A percentile compares a stretch with the other conserved stretches of the same genome.
These are phyloP conservation scores for Meriones unguiculatus DNA, from an alignment of 2,113 vertebrate species.

Conservation along the genomic window DNA sequence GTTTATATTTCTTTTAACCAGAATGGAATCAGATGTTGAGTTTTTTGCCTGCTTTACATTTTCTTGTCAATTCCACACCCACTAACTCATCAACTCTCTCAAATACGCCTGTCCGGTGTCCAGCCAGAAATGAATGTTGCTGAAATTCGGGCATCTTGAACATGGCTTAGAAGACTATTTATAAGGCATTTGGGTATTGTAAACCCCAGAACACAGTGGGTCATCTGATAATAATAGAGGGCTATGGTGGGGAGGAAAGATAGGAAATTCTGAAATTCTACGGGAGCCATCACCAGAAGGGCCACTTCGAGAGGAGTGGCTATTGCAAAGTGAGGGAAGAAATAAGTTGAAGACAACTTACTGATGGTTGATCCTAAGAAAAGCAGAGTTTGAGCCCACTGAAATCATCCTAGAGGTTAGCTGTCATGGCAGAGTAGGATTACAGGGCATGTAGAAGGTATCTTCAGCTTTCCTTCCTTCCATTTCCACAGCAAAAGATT, in stretches of 20 bases:
- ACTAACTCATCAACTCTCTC: background rate
- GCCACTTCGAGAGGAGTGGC: background rate
- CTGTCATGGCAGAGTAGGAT: background rate
- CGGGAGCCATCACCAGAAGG: background rate
- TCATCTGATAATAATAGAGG: background rate
- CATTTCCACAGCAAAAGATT: background rate
- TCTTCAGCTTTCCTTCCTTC: background rate
- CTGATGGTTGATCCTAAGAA: background rate
- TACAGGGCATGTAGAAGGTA: background rate
- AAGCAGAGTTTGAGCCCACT: background rate
- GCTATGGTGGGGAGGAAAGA: background rate
- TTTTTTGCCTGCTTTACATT: background rate
- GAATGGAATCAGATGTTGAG: background rate
- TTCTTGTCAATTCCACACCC: background rate
- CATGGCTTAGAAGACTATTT: constrained; percentile 8
- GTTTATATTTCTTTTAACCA: constrained; percentile 16
- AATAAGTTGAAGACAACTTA: background rate
- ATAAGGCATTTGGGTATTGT: background rate
- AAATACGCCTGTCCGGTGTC: background rate
- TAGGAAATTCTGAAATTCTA: background rate
- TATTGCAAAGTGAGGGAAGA: background rate
- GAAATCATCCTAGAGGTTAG: background rate
- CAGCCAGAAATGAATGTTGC: background rate
- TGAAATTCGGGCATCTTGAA: background rate
- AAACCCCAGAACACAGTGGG: background rate